Base-by-base conservation (phyloP, 2,888 invertebrate genomes). In the Campopleginae sp. region DNA sequence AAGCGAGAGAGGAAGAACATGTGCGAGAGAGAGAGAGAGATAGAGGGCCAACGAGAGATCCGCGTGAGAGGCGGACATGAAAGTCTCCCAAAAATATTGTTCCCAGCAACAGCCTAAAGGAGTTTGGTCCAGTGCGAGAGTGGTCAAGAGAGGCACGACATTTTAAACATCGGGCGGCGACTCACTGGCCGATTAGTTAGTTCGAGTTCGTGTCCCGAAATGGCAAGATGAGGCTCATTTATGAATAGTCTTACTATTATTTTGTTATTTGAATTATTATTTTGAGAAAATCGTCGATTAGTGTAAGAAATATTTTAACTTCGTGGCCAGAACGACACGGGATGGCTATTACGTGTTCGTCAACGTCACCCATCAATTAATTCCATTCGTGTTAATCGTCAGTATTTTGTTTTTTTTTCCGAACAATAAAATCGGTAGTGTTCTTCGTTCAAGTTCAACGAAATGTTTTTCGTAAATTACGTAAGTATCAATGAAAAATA, bases 51-150 rank as follows among this genome's bases (percentile, higher is more conserved):
- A 8, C 38, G 14, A 51, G 54, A 38, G 10, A 19, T 65, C 72
- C 33, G 48, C 76, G 72, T 42, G 79, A 85, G 79, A 82, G 81
- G 70, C 58, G 66, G 77, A 71, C 76, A 82, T 82, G 85, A 85
- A 85, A 85, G 85, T 82, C 82, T 51, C 51, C 80, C 82, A 63
- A 85, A 82, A 85, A 68, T 76, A 80, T 80, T 80, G 76, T 68
- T 42, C 23, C 71, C 23, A 54, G 51, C 76, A 75, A 23, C 33
- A 68, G 58, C 44, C 48, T 14, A 61, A 44, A 44, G 33, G 38
- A 19, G 33, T 70, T 33, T 75, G 75, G 79, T 63, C 33, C 83
- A 63, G n/a, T 48, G n/a, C 75, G 75, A 66, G 71, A 71, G 68
- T 74, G 76, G 80, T 76, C 72, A 70, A 58, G 61, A 74, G 66